Evolutionary conservation across 2,797 vertebrate genomes (phyloP), one percentile per base, ranked within the genome.

Genomic region (Loris lydekkerianus): DNA sequence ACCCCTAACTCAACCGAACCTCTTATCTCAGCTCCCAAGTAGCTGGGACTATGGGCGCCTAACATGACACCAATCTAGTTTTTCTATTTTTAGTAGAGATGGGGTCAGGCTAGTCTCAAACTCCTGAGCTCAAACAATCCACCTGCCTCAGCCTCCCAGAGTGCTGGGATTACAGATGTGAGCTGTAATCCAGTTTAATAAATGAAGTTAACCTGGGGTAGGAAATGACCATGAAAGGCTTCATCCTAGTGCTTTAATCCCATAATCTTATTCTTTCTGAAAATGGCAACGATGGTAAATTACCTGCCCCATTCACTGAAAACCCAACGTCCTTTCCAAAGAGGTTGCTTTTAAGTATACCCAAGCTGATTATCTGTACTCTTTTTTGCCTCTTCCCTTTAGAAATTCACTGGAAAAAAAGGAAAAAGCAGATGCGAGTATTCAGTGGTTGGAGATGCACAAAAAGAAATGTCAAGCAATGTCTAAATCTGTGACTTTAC

Each of bases 401-500:
- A 99, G 99, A 98, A 98, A 96, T 91, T 99, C 99, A 82, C 98
- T 99, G 97, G 99, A 99, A 97, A 99, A 98, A 97, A 99, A 99
- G 13, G 98, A 98, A 92, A 98, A 98, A 95, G 98, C 98, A 61
- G 98, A 98, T 96, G 98, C 99, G 97, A 98, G 98, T 60, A 96
- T 97, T 65, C 97, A 98, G 70, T 99, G 99, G 99, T 95, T 99
- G 96, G 99, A 98, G 89, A 98, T 97, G 84, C 98, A 99, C 96
- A 99, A 98, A 81, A 98, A 98, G 95, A 99, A 98, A 91, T 98
- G 98, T 86, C 98, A 99, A 91, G 98, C 98, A 53, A 99, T 99
- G 97, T 99, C 95, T 81, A 99, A 98, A 96, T 98, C 99, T 1
- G 98, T 99, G 95, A 97, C 97, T 60, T 98, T 98, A 37, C 98